Evolutionary conservation across 2,797 vertebrate species (phyloP).

Genomic region (Artibeus lituratus): DNA sequence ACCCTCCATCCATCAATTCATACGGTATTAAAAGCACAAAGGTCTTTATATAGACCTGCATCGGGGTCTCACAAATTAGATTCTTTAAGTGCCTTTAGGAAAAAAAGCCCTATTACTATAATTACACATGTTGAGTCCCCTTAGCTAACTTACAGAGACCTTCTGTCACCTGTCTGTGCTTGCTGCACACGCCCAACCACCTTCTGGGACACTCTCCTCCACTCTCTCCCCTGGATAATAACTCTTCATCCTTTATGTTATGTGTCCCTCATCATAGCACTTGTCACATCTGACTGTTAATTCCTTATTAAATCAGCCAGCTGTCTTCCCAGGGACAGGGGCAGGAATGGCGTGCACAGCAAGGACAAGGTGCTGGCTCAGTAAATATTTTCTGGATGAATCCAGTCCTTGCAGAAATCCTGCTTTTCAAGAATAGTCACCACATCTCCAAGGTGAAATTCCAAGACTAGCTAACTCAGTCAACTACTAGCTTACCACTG

Average conservation of each 20-base stretch:
- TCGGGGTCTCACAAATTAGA: not conserved
- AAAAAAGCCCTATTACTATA: not conserved
- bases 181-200: not conserved
- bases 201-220: not conserved
- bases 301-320: constrained; percentile 55
- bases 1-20: not conserved
- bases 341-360: not conserved
- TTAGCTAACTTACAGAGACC: not conserved
- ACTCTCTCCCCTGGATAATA: not conserved
- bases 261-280: not conserved
- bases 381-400: constrained; percentile 12
- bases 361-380: constrained; percentile 17
- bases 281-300: constrained; percentile 10
- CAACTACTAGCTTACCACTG: not conserved
- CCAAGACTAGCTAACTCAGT: not conserved
- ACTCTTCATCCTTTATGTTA: not conserved
- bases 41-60: not conserved
- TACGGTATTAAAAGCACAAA: not conserved
- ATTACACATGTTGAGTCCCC: not conserved
- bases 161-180: not conserved
- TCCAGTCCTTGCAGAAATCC: constrained; percentile 13
- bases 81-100: not conserved
- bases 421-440: constrained; percentile 25
- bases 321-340: not conserved
- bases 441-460: not conserved